phyloP scores from a whole-genome alignment of 1,140 invertebrate species.

The Vollenhovia emeryi region DNA sequence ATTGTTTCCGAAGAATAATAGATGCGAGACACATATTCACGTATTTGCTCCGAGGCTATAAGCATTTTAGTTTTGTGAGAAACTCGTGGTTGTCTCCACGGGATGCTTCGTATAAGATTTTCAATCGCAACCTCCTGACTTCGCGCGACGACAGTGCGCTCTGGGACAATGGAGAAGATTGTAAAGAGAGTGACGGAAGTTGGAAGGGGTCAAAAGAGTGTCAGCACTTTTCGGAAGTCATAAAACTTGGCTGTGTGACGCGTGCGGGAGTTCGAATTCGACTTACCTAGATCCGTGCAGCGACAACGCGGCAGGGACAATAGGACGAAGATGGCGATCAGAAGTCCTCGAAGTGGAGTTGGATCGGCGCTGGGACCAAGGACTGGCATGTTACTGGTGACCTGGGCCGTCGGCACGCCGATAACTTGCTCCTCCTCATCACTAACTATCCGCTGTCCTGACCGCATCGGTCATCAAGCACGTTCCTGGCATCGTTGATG shows the following conservation, averaged over 20 bases:
- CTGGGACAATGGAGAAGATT: slow-evolving; percentile 36
- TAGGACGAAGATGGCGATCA: slow-evolving; percentile 75
- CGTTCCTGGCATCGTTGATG: slow-evolving; percentile 71
- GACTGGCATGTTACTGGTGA: slow-evolving; percentile 80
- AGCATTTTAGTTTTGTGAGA: slow-evolving; percentile 9
- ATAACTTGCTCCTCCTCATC: slow-evolving; percentile 76
- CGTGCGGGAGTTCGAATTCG: slow-evolving; percentile 26
- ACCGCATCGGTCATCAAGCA: slow-evolving; percentile 72
- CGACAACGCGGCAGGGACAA: slow-evolving; percentile 73
- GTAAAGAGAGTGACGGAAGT: slow-evolving; percentile 41
- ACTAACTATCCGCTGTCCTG: slow-evolving; percentile 72
- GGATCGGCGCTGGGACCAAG: slow-evolving; percentile 67
- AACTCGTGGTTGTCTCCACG: slow-evolving; percentile 40
- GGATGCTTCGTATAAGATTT: slow-evolving; percentile 44
- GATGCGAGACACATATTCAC: not conserved
- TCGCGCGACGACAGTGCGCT: slow-evolving; percentile 23
- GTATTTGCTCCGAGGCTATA: not conserved
- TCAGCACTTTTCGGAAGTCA: slow-evolving; percentile 56
- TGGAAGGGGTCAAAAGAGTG: slow-evolving; percentile 23
- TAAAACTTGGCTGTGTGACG: slow-evolving; percentile 45
- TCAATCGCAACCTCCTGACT: slow-evolving; percentile 45
- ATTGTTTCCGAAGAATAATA: not conserved
- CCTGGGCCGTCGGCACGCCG: slow-evolving; percentile 77
- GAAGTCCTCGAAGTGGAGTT: slow-evolving; percentile 74
- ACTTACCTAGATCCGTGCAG: slow-evolving; percentile 79